Percentiles rank a stretch among this genome's conserved stretches.
phyloP scores from a whole-genome alignment of 1,140 invertebrate genomes.

The Drosophila watanabei region DNA sequence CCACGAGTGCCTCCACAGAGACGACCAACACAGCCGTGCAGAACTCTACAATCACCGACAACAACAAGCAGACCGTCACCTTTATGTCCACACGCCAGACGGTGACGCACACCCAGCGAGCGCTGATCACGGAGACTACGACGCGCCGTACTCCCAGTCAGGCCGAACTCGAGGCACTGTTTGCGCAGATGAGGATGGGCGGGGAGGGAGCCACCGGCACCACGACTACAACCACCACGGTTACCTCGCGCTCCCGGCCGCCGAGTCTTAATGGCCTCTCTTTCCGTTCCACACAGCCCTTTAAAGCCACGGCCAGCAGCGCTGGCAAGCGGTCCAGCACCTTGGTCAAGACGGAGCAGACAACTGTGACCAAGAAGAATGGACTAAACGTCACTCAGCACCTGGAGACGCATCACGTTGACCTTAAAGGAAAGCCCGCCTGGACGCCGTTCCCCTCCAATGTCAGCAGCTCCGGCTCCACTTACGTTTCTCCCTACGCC shows the following conservation, averaged over 20 bases:
- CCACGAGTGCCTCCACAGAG: conserved; percentile 67
- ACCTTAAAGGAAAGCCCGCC: conserved; percentile 45
- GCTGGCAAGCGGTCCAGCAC: conserved; percentile 65
- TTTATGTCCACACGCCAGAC: conserved; percentile 71
- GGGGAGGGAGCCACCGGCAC: conserved; percentile 6
- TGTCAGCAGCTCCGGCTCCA: conserved; percentile 1
- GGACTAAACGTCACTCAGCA: conserved; percentile 68
- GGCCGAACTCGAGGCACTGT: conserved; percentile 64
- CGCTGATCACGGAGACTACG: conserved; percentile 67
- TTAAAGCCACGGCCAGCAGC: conserved; percentile 50
- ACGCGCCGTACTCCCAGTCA: conserved; percentile 68
- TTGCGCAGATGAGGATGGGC: conserved; percentile 57
- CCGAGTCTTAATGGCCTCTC: conserved; percentile 59
- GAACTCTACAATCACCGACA: conserved; percentile 75
- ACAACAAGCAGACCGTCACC: conserved; percentile 69
- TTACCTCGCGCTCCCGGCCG: conserved; percentile 30
- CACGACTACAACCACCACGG: conserved; percentile 42
- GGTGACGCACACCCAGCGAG: conserved; percentile 76
- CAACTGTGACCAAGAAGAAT: conserved; percentile 69
- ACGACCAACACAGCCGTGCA: conserved; percentile 79
- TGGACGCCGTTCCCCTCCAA: conserved; percentile 20
- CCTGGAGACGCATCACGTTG: conserved; percentile 61
- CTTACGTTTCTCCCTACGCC: conserved; percentile 51
- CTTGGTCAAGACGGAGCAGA: conserved; percentile 62
- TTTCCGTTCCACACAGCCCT: conserved; percentile 56